Conservation (phyloP, 2,797 vertebrate genomes). For the Anniella stebbinsi region DNA sequence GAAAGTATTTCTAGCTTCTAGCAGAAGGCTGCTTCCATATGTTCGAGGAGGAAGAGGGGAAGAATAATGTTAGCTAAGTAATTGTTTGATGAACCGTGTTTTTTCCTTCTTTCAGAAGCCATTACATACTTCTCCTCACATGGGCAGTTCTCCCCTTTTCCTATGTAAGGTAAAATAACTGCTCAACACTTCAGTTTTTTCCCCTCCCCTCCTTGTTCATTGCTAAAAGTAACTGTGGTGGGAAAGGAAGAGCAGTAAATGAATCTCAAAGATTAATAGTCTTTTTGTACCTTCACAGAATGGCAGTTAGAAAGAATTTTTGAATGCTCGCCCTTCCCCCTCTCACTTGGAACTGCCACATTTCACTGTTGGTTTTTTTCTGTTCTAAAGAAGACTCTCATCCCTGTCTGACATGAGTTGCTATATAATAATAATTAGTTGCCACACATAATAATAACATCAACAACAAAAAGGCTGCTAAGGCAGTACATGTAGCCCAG, state of each 20-base stretch:
- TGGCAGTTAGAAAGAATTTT: not conserved
- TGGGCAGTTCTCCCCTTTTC: not conserved
- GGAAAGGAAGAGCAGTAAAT: not conserved
- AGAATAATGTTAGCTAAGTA: not conserved
- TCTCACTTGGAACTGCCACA: not conserved
- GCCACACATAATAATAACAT: too few relatives aligned
- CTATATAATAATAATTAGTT: too few relatives aligned
- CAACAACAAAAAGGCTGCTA: not conserved
- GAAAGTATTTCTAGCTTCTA: not conserved
- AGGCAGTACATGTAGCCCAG: not conserved
- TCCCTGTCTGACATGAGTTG: not conserved
- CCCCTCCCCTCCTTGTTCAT: not conserved
- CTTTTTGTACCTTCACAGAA: not conserved
- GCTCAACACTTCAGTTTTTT: not conserved
- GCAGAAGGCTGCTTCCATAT: not conserved
- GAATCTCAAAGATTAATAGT: not conserved
- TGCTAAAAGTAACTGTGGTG: not conserved
- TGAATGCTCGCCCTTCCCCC: not conserved
- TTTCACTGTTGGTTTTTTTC: not conserved
- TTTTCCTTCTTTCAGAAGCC: not conserved
- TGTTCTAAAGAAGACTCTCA: not conserved
- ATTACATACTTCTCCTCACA: not conserved
- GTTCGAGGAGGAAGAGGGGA: not conserved
- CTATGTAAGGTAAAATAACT: constrained; percentile 19
- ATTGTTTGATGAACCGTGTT: not conserved